Conservation (phyloP, 2,888 invertebrate species). For the Zhengitettix transpicula region DNA sequence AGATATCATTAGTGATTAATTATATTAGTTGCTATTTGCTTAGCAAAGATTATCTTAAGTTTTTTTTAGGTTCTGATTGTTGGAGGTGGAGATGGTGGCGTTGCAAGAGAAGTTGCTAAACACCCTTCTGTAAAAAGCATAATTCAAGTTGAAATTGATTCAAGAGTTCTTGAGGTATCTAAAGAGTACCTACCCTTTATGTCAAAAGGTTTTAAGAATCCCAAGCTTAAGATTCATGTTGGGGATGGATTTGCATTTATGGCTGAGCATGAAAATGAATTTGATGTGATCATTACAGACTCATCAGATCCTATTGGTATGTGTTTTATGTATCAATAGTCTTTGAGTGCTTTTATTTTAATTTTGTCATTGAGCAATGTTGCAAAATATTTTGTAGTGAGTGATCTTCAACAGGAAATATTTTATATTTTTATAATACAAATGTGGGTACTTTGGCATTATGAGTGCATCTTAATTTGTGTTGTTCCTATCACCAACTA, state of each 20-base stretch:
- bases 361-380: too few relatives aligned
- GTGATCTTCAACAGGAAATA: too few relatives aligned
- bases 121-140: slow-evolving; percentile 77
- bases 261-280: slow-evolving; percentile 65
- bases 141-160: slow-evolving; percentile 88
- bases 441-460: too few relatives aligned
- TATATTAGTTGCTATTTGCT: neutral
- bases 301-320: slow-evolving; percentile 91
- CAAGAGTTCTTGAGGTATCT: slow-evolving; percentile 74
- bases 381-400: too few relatives aligned
- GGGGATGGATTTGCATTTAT: slow-evolving; percentile 94
- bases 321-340: slow-evolving; percentile 5
- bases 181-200: slow-evolving; percentile 81
- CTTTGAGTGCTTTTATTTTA: neutral
- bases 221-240: slow-evolving; percentile 67
- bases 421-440: too few relatives aligned
- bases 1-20: too few relatives aligned
- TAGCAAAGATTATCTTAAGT: neutral
- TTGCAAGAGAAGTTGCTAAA: slow-evolving; percentile 86
- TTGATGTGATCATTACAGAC: slow-evolving; percentile 96
- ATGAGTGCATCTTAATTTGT: too few relatives aligned
- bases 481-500: too few relatives aligned
- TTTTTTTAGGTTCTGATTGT: slow-evolving; percentile 61
- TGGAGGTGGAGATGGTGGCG: slow-evolving; percentile 97
- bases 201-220: slow-evolving; percentile 69